phyloP scores from a whole-genome alignment of 2,888 invertebrate genomes.

The Aporophyla nigra region DNA sequence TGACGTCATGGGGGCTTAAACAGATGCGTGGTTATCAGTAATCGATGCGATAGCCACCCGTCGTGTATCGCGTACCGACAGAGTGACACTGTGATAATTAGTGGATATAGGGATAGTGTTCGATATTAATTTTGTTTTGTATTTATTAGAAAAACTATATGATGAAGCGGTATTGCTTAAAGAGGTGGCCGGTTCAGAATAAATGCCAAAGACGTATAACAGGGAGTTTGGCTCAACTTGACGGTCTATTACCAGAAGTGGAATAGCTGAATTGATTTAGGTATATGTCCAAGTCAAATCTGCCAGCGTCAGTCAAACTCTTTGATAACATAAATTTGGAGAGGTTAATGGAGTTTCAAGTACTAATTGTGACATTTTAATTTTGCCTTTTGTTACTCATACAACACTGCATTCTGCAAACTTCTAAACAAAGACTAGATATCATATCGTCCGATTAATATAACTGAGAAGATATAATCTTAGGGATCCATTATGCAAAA shows the following conservation, averaged over 20 bases:
- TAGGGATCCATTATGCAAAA: not conserved
- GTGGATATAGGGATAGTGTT: constrained; percentile 52
- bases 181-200: not conserved
- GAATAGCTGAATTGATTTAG: not conserved
- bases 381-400: not conserved
- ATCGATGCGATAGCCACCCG: constrained; percentile 65
- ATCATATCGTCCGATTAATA: no score
- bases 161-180: not conserved
- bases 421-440: not conserved
- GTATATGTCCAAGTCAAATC: not conserved
- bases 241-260: not conserved
- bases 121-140: constrained; percentile 30
- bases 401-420: not conserved
- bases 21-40: constrained; percentile 70
- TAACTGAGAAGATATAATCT: no score
- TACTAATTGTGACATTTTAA: not conserved
- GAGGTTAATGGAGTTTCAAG: not conserved
- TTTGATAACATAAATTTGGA: not conserved
- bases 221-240: not conserved
- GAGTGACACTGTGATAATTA: constrained; percentile 60
- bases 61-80: constrained; percentile 51
- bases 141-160: not conserved
- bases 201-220: no score
- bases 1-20: constrained; percentile 63
- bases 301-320: not conserved